A percentile compares a stretch with the other conserved stretches of the same genome.
Conservation (phyloP, 2,113 vertebrate species). For the Electrona antarctica region DNA sequence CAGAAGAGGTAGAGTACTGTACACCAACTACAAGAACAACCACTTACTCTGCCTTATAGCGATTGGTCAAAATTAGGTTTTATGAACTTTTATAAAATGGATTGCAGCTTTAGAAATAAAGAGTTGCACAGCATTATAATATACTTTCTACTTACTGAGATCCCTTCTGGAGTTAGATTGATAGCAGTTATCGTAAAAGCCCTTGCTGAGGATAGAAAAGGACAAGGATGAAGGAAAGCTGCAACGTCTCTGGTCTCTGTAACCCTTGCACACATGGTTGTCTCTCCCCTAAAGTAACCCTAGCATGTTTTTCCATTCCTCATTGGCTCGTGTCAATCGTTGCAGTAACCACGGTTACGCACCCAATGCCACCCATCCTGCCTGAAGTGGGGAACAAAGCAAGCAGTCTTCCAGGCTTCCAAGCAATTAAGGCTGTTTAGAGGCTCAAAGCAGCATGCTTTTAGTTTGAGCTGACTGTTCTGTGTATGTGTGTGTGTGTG, state of each 20-base stretch:
- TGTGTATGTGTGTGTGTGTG: no score
- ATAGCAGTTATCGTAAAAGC: neutral
- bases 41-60: no score
- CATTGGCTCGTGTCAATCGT: slow-evolving; percentile 39
- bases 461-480: no score
- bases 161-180: neutral
- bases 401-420: slow-evolving; percentile 49
- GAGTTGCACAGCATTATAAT: no score
- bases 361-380: slow-evolving; percentile 19
- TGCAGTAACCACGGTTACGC: slow-evolving; percentile 36
- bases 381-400: slow-evolving; percentile 59
- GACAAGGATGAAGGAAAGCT: neutral
- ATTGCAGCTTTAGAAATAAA: no score
- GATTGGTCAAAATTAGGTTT: no score
- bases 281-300: neutral
- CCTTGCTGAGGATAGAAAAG: neutral
- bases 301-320: slow-evolving; percentile 30
- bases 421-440: slow-evolving; percentile 54
- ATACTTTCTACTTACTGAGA: neutral
- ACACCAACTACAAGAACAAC: no score
- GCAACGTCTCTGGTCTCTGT: neutral
- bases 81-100: no score
- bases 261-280: slow-evolving; percentile 5
- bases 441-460: slow-evolving; percentile 17
- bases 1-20: no score